These are phyloP conservation scores for Chondrilla cf. caribensis DNA, from an alignment of 37 sponge, comb jelly and placozoan genomes.

Conservation along the genomic window DNA sequence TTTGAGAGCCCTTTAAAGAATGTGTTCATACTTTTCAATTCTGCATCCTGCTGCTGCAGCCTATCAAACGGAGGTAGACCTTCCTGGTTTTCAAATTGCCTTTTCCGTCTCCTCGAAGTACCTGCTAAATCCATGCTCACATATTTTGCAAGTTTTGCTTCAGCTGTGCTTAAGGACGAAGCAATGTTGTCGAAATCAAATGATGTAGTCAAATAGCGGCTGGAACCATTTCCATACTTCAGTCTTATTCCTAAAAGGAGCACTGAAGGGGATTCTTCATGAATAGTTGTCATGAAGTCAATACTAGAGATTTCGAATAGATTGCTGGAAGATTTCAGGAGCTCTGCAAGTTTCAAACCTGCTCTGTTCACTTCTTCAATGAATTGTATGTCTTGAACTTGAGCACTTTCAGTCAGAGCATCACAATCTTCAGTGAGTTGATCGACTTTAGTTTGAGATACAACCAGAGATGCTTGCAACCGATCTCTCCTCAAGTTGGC, in stretches of 20 bases:
- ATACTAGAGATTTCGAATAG: background rate
- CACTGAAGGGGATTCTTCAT: background rate
- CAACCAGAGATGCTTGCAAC: background rate
- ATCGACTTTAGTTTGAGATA: background rate
- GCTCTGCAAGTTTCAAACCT: background rate
- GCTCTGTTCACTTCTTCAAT: background rate
- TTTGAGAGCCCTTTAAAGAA: too few relatives aligned
- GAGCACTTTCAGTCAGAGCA: background rate
- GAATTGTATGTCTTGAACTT: background rate
- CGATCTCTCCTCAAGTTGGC: background rate
- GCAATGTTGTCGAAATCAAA: too few relatives aligned
- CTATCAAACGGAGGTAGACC: too few relatives aligned
- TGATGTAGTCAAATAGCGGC: too few relatives aligned
- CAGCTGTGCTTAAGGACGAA: too few relatives aligned
- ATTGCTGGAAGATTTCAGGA: background rate
- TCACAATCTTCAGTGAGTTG: background rate
- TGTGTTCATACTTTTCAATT: too few relatives aligned
- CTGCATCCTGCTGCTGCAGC: too few relatives aligned
- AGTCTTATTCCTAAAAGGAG: background rate
- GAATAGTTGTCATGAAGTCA: background rate
- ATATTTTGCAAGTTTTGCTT: too few relatives aligned
- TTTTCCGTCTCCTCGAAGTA: too few relatives aligned
- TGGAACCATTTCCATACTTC: too few relatives aligned
- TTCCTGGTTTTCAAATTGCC: too few relatives aligned
- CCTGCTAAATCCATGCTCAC: too few relatives aligned